These are phyloP conservation scores for Megathymus violae DNA, from an alignment of 1,140 invertebrate species.

Conservation along the genomic window DNA sequence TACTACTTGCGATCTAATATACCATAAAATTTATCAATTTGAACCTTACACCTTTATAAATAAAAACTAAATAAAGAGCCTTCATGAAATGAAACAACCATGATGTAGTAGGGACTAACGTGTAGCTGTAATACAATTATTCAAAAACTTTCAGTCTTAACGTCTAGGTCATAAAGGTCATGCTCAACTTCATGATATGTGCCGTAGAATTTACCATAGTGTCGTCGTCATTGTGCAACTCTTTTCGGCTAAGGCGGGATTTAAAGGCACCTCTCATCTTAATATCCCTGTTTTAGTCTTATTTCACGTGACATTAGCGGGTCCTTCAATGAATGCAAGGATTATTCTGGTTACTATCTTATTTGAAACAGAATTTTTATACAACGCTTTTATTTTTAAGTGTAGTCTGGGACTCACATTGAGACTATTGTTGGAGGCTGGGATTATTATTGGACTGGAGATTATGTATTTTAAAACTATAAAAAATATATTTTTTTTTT, in stretches of 20 bases:
- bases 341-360: constrained; percentile 49
- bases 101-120: constrained; percentile 9
- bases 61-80: constrained; percentile 14
- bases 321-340: constrained; percentile 49
- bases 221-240: constrained; percentile 61
- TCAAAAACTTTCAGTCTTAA: constrained; percentile 13
- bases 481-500: no score
- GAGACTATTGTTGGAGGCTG: no score
- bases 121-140: constrained; percentile 11
- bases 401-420: no score
- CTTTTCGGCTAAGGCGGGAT: constrained; percentile 60
- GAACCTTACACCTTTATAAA: constrained; percentile 3
- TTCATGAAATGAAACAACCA: constrained; percentile 10
- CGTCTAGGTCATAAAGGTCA: constrained; percentile 3
- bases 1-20: constrained; percentile 2
- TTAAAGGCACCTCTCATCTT: constrained; percentile 72
- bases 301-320: constrained; percentile 73
- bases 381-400: no score
- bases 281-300: constrained; percentile 77
- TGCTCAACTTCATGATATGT: constrained; percentile 6
- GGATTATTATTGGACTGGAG: no score
- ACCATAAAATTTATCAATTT: not conserved
- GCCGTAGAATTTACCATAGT: constrained; percentile 37
- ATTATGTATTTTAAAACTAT: no score
- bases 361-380: no score